Base-by-base conservation (phyloP, 2,797 vertebrate genomes). In the Threskiornis aethiopicus region DNA sequence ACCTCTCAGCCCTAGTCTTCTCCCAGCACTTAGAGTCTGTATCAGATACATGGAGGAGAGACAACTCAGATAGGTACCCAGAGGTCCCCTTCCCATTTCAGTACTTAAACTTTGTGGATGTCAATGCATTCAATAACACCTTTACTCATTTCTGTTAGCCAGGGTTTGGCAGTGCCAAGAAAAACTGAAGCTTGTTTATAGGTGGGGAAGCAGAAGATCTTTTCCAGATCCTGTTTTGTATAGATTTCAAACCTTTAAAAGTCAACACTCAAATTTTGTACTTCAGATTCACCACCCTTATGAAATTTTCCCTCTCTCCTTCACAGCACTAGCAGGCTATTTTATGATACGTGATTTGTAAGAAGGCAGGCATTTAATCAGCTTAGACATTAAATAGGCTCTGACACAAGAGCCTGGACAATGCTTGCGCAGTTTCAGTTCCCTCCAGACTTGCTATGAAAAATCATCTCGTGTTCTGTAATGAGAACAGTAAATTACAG, bases 401-500 rank as follows among this genome's bases (percentile, higher is more conserved):
- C 39, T 91, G 84, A 76, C 78, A 94, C 55, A 67, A 75, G 42
- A 96, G 76, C 65, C 66, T 78, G 92, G 79, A 88, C 92, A 93
- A 87, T 84, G 37, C 79, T 89, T 71, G 44, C 3, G 3, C 73
- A 94, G 82, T 65, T 91, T 35, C 79, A 89, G 20, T 22, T 82
- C 82, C 82, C 84, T 86, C 66, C 58, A 81, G 89, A 84, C 76
- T 67, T 11, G 1, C 89, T 94, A 44, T 69, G 87, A 94, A 92
- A 94, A 96, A 95, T 73, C 78, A 84, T 76, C 73, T 86, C 2
- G 0, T 81, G 51, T 88, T 87, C 82, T 72, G 28, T 89, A 95
- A 96, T 52, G 89, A 96, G 93, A 93, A 81, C 65, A 79, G 79
- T 96, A 96, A 96, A 93, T 95, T 94, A 93, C n/a, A 85, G 79